These are phyloP conservation scores for Semotilus atromaculatus DNA, from an alignment of 2,797 vertebrate genomes.

Conservation along the genomic window DNA sequence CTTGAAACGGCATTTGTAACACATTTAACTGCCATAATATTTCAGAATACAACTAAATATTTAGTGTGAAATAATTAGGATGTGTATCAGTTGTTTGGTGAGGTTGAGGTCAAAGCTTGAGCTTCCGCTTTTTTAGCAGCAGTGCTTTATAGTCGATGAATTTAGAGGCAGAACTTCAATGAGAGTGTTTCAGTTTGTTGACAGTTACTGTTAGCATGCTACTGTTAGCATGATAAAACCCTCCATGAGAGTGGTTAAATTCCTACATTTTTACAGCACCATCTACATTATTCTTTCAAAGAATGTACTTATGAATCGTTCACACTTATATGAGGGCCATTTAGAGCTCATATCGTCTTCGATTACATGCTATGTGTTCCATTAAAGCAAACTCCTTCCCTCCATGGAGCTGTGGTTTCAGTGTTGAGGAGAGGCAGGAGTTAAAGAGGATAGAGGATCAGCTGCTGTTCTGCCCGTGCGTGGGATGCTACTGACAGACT, in stretches of 20 bases:
- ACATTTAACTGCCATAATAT: neutral
- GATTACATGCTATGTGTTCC: neutral
- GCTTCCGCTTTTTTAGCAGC: neutral
- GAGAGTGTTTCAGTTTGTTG: neutral
- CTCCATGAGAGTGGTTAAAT: neutral
- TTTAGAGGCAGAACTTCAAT: neutral
- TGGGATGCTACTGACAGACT: conserved; percentile 81
- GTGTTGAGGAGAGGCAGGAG: conserved; percentile 58
- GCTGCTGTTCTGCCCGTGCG: conserved; percentile 69
- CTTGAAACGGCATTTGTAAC: neutral
- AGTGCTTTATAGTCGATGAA: neutral
- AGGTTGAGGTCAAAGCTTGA: neutral
- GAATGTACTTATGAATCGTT: neutral
- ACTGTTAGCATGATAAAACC: neutral
- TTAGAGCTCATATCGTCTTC: neutral
- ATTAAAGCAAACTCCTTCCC: conserved; percentile 11
- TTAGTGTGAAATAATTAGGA: neutral
- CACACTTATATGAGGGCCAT: neutral
- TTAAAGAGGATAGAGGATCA: conserved; percentile 68
- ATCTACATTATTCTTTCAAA: too few species aligned
- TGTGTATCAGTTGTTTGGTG: neutral
- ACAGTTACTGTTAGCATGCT: neutral
- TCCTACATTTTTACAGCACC: neutral
- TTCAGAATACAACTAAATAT: neutral
- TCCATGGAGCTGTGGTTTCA: conserved; percentile 28